Evolutionary conservation across 2,797 vertebrate genomes (phyloP).

Genomic region (Odontamblyopus lacepedii): DNA sequence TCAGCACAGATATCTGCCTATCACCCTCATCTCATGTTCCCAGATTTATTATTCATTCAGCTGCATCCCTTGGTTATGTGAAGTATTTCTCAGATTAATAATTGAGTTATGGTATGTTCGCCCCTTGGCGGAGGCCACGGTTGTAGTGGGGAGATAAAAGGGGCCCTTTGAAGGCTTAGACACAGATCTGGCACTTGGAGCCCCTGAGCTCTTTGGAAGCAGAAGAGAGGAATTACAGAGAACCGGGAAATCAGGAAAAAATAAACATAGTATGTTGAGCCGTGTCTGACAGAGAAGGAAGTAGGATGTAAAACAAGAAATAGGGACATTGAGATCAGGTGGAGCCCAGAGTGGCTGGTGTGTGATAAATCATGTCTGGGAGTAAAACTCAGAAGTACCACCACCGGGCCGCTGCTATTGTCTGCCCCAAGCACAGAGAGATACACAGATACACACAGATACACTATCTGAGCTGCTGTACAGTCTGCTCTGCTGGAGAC

Average conservation of each 20-base stretch:
- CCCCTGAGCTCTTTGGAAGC: slow-evolving; percentile 77
- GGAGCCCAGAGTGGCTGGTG: slow-evolving; percentile 27
- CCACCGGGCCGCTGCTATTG: slow-evolving; percentile 48
- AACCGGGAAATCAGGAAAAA: slow-evolving; percentile 69
- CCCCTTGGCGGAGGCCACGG: slow-evolving; percentile 58
- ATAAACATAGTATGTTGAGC: slow-evolving; percentile 67
- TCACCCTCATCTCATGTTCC: slow-evolving; percentile 47
- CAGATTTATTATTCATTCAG: slow-evolving; percentile 66
- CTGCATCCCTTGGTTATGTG: slow-evolving; percentile 42
- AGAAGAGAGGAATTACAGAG: slow-evolving; percentile 75
- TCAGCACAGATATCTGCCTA: slow-evolving; percentile 55
- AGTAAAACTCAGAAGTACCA: slow-evolving; percentile 50
- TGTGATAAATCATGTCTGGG: slow-evolving; percentile 59
- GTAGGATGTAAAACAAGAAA: slow-evolving; percentile 68
- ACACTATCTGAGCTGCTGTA: slow-evolving; percentile 57
- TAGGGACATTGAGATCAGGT: slow-evolving; percentile 65
- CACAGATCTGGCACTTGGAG: slow-evolving; percentile 68
- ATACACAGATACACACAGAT: slow-evolving; percentile 26
- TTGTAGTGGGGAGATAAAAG: slow-evolving; percentile 72
- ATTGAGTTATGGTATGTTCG: slow-evolving; percentile 67
- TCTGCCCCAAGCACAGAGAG: slow-evolving; percentile 40
- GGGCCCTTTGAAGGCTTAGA: slow-evolving; percentile 72
- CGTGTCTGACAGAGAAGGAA: slow-evolving; percentile 54
- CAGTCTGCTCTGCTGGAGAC: slow-evolving; percentile 56
- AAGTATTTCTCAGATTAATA: slow-evolving; percentile 69